Evolutionary conservation across 2,888 invertebrate species (phyloP).

Genomic region (Nomada fabriciana): DNA sequence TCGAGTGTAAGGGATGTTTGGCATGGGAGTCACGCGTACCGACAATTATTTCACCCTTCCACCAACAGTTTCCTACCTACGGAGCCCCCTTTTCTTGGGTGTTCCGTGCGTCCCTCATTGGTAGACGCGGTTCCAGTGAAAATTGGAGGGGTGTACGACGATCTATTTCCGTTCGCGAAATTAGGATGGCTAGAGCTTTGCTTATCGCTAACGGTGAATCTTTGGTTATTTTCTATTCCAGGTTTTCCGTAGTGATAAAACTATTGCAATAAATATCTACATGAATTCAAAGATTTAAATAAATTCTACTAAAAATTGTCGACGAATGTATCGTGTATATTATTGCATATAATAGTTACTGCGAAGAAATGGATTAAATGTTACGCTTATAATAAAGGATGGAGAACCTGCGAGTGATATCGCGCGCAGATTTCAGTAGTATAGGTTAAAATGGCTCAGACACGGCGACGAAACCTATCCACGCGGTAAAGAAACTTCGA

Average conservation of each 20-base stretch:
- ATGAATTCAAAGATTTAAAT: too few relatives aligned
- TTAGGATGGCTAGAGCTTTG: constrained; percentile 62
- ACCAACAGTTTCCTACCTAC: constrained; percentile 60
- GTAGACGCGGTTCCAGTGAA: constrained; percentile 64
- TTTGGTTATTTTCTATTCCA: constrained; percentile 72
- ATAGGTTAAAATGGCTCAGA: constrained; percentile 13
- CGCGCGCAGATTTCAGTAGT: constrained; percentile 12
- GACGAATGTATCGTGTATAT: too few relatives aligned
- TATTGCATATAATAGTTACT: too few relatives aligned
- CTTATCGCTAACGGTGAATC: constrained; percentile 70
- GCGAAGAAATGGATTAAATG: too few relatives aligned
- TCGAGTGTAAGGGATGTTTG: constrained; percentile 75
- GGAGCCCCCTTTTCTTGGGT: constrained; percentile 44
- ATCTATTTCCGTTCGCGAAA: constrained; percentile 28
- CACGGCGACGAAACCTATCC: neutral
- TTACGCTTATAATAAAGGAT: neutral
- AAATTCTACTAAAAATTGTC: too few relatives aligned
- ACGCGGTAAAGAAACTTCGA: constrained; percentile 20
- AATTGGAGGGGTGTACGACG: constrained; percentile 44
- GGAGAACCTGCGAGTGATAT: neutral
- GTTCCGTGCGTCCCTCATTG: constrained; percentile 64
- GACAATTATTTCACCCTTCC: constrained; percentile 82
- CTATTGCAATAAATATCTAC: too few relatives aligned
- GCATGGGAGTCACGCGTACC: constrained; percentile 81
- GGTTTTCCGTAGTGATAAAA: constrained; percentile 49